Evolutionary conservation across 2,888 invertebrate genomes (phyloP), one percentile per base, ranked within the genome.

Genomic region (Metellina segmentata): DNA sequence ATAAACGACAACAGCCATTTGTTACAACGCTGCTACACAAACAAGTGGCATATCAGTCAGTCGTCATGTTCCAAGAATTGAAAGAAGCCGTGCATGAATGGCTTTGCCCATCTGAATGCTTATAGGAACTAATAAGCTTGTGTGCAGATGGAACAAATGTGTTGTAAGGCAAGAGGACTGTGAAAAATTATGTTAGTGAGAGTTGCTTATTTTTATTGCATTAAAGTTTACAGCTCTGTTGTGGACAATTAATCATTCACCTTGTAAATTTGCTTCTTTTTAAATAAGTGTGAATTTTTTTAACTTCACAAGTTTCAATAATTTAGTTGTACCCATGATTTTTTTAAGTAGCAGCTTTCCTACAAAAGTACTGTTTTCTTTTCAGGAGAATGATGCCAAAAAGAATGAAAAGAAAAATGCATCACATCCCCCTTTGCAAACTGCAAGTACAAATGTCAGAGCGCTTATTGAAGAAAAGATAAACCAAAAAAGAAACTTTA

Each of bases 401-500:
- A 98, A 98, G 95, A 96, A 96, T 94, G 93, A 92, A n/a, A 98
- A 98, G 94, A 98, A 98, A 95, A 98, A 98, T 94, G 96, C 81
- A n/a, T 93, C 97, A 16, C 87, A 90, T 61, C 97, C 98, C 7
- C 98, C 98, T 0, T 95, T 98, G 93, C 98, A 98, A 95, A 98
- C 98, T n/a, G 98, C 98, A 7, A 98, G 98, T 93, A 97, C 98
- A 93, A 98, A 98, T 91, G 98, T 98, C 7, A 96, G 98, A 92
- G 98, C 98, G 11, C 96, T 98, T 78, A 98, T 98, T 94, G 98
- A 98, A 95, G 98, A 98, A 95, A 98, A 98, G 95, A 98, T 98
- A 93, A 98, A 98, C 94, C 98, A 97, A 95, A 93, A 92, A 71
- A 97, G 98, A 94, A 96, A 92, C 70, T 91, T 91, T 48, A 53